Evolutionary conservation across 2,797 vertebrate genomes (phyloP).

Genomic region (Eremophila alpestris): DNA sequence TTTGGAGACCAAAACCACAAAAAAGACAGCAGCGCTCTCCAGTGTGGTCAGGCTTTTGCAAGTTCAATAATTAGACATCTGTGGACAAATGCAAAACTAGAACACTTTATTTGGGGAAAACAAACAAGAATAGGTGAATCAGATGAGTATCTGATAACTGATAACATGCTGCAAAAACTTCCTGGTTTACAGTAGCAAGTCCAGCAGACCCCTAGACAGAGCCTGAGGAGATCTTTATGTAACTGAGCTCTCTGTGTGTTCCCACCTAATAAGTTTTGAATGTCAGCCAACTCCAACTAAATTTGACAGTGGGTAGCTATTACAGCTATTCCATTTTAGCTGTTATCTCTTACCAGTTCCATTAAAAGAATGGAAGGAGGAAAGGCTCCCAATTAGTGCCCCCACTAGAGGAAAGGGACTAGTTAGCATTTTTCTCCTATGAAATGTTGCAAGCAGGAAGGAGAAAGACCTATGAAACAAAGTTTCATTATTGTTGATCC

Average conservation of each 20-base stretch:
- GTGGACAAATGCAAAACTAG: neutral
- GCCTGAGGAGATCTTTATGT: conserved; percentile 6
- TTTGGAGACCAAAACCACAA: neutral
- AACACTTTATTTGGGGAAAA: neutral
- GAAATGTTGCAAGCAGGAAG: accelerated
- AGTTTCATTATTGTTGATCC: neutral
- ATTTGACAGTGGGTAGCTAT: conserved; percentile 24
- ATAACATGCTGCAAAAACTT: neutral
- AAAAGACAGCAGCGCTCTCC: accelerated
- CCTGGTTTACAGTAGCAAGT: neutral
- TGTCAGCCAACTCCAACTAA: conserved; percentile 14
- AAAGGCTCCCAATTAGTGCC: neutral
- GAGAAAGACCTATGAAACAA: neutral
- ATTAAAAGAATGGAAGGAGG: conserved; percentile 19
- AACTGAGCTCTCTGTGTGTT: neutral
- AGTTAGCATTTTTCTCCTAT: neutral
- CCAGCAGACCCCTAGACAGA: neutral
- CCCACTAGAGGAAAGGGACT: neutral
- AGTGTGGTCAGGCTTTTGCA: neutral
- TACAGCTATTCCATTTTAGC: neutral
- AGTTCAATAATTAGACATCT: neutral
- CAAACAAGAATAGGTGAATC: neutral
- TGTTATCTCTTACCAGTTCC: conserved; percentile 9
- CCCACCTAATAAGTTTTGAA: conserved; percentile 17
- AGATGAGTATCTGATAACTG: neutral